Evolutionary conservation across 2,797 vertebrate genomes (phyloP), one percentile per base, ranked within the genome.

Genomic region (Sparidentex hasta): DNA sequence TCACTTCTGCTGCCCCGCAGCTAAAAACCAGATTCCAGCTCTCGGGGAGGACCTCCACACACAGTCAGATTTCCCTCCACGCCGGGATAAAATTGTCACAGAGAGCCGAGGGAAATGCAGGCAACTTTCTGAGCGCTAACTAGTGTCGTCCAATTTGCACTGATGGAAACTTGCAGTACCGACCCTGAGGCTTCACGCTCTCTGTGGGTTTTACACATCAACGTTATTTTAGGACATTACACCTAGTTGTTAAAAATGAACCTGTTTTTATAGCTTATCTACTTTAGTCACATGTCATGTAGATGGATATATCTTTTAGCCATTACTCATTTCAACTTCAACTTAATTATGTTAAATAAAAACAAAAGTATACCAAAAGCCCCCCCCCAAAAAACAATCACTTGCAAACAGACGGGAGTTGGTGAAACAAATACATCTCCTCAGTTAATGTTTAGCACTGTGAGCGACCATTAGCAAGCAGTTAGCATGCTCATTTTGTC

Each of bases 1-100:
- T 65, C 47, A 33, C 2, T 47, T 64, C 62, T 59, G 66, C 63
- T 43, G 52, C 71, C 65, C 69, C 66, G 44, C 69, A 70, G 80
- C 72, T 44, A 71, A 61, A 50, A 1, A 57, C 0, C 29, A 5
- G 9, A 55, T 73, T 51, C 16, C 58, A 52, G 59, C 59, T 33
- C 27, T 16, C 14, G 11, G 46, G 38, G 21, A 74, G 3, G 16
- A 51, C 27, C 41, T 76, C 77, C 68, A 77, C 47, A 58, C 56
- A 57, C 63, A 41, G 70, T 38, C 61, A 48, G 29, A 66, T 44
- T 76, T 76, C 27, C 21, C 59, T 47, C 43, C 73, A 51, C 0
- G 0, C 61, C 29, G 59, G 17, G 48, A 70, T 80, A 8, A 73
- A 80, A 74, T 63, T 11, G 0, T 73, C 54, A 65, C 33, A 46